A percentile compares a stretch with the other conserved stretches of the same genome.
phyloP scores from a whole-genome alignment of 2,113 vertebrate genomes.

The Chinchilla lanigera region DNA sequence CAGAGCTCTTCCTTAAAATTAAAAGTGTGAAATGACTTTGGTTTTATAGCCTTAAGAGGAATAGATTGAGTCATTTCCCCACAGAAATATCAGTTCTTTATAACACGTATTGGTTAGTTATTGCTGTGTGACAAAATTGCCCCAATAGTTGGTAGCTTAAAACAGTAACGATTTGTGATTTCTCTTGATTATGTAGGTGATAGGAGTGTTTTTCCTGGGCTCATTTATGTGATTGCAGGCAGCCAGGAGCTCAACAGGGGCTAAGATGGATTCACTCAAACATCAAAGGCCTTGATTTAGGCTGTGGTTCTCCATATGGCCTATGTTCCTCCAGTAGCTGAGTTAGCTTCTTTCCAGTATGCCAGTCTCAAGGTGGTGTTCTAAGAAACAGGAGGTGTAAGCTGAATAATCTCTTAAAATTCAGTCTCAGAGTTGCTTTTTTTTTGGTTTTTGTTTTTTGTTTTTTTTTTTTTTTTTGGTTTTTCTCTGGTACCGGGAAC shows the following conservation, averaged over 20 bases:
- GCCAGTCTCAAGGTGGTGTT: background rate
- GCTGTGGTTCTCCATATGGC: background rate
- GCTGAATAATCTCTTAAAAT: background rate
- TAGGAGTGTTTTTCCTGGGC: background rate
- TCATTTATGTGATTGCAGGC: background rate
- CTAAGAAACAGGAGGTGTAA: background rate
- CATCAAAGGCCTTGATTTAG: background rate
- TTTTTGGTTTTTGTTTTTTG: no score
- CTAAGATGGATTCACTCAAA: background rate
- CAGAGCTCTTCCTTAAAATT: background rate
- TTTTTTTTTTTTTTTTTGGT: no score
- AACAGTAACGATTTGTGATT: background rate
- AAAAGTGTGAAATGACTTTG: background rate
- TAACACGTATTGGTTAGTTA: background rate
- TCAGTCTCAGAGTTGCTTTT: no score
- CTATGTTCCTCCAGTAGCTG: background rate
- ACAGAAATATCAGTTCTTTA: background rate
- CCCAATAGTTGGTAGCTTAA: background rate
- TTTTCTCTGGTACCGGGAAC: no score
- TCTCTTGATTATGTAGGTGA: background rate
- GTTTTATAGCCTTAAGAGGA: background rate
- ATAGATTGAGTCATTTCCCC: background rate
- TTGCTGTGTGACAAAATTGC: background rate
- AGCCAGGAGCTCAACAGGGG: background rate
- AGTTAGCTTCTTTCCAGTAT: background rate